Base-by-base conservation (phyloP, 2,113 vertebrate species). In the Albula goreensis region DNA sequence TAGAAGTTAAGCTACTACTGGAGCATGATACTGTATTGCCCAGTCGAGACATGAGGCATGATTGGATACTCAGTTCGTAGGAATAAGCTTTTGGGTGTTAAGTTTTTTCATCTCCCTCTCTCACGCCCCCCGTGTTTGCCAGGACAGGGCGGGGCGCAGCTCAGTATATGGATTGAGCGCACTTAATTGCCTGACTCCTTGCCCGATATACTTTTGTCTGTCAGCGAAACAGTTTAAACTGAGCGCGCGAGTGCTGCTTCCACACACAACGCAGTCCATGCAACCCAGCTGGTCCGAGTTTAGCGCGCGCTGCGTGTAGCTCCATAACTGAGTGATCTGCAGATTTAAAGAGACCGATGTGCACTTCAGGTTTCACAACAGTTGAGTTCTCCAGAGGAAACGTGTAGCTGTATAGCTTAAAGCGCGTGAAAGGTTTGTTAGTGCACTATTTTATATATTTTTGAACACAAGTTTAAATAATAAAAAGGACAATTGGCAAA, bases 101-200 rank as follows among this genome's bases (percentile, higher is more conserved):
- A 41, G 31, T 41, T 3, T 8, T 4, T 22, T 3, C 19, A 8
- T n/a, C n/a, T 31, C n/a, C 70, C 5, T 31, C 70, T 74, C 70
- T 5, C 9, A n/a, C 70, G 70, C n/a, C 70, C 92, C 92, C 94
- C 92, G 93, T 94, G 93, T 92, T 93, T 56, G 74, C 89, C 88
- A 86, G 94, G 92, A 93, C 93, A 92, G 94, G 92, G 90, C n/a
- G 31, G 22, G 7, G 94, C 92, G 90, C 70, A 31, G 6, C 5
- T 74, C 70, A 74, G n/a, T n/a, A 22, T 25, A n/a, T 74, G 22
- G 22, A 74, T 57, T 53, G 13, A 12, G 12, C 19, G 19, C 50
- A 88, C 78, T 83, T 74, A 66, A 78, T 15, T 49, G 60, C n/a
- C 60, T 63, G 50, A 81, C n/a, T 53, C 78, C 56, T 31, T 51